Percentiles rank a stretch among this genome's conserved stretches.
phyloP scores from a whole-genome alignment of 2,797 vertebrate species.

The Rousettus madagascariensis region DNA sequence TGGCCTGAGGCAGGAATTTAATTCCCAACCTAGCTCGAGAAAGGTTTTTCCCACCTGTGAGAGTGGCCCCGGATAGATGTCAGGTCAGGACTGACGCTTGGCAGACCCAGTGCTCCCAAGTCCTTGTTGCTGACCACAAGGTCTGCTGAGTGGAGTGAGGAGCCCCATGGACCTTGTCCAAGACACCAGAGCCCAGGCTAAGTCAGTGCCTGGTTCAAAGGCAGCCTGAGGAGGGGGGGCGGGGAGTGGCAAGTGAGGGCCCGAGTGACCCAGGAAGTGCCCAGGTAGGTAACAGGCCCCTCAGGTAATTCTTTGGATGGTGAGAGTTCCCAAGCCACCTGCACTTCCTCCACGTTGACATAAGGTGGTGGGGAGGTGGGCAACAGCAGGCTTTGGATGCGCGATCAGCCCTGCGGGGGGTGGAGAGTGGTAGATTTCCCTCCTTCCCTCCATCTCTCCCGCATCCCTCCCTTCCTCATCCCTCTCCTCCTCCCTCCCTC shows the following conservation, averaged over 20 bases:
- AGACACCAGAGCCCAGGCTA: background rate
- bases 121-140: background rate
- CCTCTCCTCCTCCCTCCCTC: background rate
- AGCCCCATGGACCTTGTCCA: background rate
- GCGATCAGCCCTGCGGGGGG: background rate
- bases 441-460: background rate
- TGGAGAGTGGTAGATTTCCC: background rate
- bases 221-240: background rate
- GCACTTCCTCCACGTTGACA: fast-evolving
- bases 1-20: background rate
- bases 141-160: no score
- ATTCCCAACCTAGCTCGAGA: background rate
- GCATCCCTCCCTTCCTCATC: background rate
- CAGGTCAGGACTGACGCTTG: background rate
- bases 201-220: background rate
- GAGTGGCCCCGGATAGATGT: background rate
- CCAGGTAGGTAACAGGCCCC: background rate
- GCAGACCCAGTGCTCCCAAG: background rate
- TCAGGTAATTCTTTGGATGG: background rate
- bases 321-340: background rate
- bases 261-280: background rate
- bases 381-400: no score
- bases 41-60: background rate
- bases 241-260: no score
- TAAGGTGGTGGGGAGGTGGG: background rate